phyloP scores from a whole-genome alignment of 2,113 vertebrate genomes.

The Salminus brasiliensis region DNA sequence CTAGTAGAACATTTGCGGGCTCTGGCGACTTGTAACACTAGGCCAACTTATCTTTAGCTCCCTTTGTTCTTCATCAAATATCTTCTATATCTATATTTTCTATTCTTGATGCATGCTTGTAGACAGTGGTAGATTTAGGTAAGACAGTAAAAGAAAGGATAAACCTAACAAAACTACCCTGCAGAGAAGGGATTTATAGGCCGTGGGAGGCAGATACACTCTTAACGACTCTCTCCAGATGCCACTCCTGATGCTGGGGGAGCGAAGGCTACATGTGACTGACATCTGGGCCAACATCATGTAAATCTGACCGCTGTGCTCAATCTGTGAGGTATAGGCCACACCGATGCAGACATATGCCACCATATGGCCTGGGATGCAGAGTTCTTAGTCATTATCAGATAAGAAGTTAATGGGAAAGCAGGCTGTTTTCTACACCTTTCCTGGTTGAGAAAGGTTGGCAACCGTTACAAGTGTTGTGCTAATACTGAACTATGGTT shows the following conservation, averaged over 20 bases:
- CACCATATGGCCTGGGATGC: constrained; percentile 48
- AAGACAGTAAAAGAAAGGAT: not conserved
- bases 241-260: constrained; percentile 47
- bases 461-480: not conserved
- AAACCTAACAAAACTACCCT: not conserved
- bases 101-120: not conserved
- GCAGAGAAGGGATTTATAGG: not conserved
- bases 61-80: too few relatives aligned
- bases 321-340: constrained; percentile 48
- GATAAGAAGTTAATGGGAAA: constrained; percentile 3
- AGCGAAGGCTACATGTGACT: constrained; percentile 39
- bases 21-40: too few relatives aligned
- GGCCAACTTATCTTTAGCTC: too few relatives aligned
- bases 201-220: constrained; percentile 31
- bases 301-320: constrained; percentile 56
- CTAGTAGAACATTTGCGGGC: too few relatives aligned
- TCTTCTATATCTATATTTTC: too few relatives aligned
- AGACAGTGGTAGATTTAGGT: not conserved
- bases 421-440: not conserved
- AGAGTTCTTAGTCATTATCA: constrained; percentile 37
- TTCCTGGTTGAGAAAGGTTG: not conserved
- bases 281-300: constrained; percentile 57
- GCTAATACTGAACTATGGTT: not conserved
- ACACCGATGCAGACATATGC: constrained; percentile 53
- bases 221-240: constrained; percentile 47